Conservation (phyloP, 2,888 invertebrate genomes). For the Girardia tigrina region DNA sequence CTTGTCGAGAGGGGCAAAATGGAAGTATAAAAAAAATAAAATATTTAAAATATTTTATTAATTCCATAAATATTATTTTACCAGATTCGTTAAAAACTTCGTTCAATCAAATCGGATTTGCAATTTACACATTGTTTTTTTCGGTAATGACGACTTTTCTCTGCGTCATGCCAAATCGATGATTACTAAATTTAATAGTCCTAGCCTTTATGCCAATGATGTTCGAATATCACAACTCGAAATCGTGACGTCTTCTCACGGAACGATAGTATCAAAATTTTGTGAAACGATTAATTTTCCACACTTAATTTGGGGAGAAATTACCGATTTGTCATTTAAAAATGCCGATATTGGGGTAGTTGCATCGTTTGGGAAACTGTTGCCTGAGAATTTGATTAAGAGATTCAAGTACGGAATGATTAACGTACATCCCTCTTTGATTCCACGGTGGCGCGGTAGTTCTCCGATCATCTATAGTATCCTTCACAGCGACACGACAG, state of each 20-base stretch:
- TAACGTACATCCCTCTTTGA: constrained; percentile 77
- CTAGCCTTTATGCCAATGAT: background rate
- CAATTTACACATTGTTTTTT: constrained; percentile 25
- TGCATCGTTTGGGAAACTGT: constrained; percentile 80
- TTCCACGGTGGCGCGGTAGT: constrained; percentile 82
- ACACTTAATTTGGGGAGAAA: background rate
- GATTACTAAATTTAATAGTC: background rate
- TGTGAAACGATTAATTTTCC: background rate
- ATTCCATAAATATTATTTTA: too few species aligned
- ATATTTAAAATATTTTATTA: too few species aligned
- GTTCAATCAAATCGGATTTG: too few species aligned
- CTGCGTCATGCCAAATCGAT: background rate
- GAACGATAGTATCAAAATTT: background rate
- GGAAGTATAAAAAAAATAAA: too few species aligned
- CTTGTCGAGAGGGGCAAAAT: too few species aligned
- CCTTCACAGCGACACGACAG: constrained; percentile 64
- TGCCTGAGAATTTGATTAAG: constrained; percentile 60
- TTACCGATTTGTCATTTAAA: constrained; percentile 37
- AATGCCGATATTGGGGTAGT: constrained; percentile 72
- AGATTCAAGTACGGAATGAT: constrained; percentile 58
- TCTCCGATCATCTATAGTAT: constrained; percentile 75
- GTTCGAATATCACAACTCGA: background rate
- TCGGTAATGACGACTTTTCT: constrained; percentile 31
- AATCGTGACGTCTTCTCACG: background rate
- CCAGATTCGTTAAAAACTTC: too few species aligned